Conservation (phyloP, 1,140 invertebrate species). For the Microplitis mediator region DNA sequence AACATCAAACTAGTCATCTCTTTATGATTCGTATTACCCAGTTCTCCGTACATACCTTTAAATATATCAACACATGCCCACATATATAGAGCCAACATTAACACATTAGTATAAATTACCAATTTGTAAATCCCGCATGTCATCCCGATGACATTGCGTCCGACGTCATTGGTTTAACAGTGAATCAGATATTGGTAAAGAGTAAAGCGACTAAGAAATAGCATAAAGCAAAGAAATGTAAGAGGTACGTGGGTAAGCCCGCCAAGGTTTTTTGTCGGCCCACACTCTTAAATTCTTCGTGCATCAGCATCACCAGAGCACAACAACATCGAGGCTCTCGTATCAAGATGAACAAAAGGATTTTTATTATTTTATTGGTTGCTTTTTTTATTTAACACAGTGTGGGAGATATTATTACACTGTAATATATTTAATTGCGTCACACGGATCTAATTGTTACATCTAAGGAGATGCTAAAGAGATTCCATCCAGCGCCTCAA, state of each 20-base stretch:
- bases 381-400: neutral
- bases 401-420: constrained; percentile 9
- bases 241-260: constrained; percentile 31
- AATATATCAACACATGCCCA: too few species aligned
- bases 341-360: neutral
- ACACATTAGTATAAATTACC: neutral
- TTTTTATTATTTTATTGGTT: neutral
- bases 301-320: neutral
- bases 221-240: constrained; percentile 4
- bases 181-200: constrained; percentile 17
- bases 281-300: constrained; percentile 28
- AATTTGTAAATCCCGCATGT: constrained; percentile 9
- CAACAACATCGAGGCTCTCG: too few species aligned
- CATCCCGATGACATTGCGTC: constrained; percentile 33
- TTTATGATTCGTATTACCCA: too few species aligned
- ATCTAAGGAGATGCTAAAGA: neutral
- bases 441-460: constrained; percentile 8
- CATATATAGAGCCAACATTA: too few species aligned
- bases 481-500: neutral
- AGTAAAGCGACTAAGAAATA: neutral
- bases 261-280: constrained; percentile 22
- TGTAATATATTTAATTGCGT: neutral
- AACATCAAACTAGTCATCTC: too few species aligned
- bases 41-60: too few species aligned
- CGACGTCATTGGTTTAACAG: constrained; percentile 37